Evolutionary conservation across 1,140 invertebrate species (phyloP), one percentile per base, ranked within the genome.

Genomic region (Lamellibrachia luymesi): DNA sequence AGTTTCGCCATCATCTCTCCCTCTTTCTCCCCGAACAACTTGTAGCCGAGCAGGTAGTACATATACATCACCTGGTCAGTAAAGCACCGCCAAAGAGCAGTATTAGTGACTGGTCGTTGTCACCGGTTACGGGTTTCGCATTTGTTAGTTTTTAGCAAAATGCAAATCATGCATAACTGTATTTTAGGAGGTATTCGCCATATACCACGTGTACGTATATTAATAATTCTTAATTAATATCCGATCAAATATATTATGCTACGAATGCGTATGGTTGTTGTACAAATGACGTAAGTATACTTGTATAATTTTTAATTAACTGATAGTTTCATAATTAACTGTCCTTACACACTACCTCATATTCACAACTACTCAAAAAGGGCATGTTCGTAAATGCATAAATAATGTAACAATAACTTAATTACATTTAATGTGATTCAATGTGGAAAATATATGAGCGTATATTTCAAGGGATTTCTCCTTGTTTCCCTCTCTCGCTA

Each of bases 51-150:
- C 38, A 99, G 96, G 95, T 99, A 99, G 97, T 99, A 99, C 98
- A 99, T 99, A 97, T 99, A 99, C 99, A 99, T 99, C 6, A 99
- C 98, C 97, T 98, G 94, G 13, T 22, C 64, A 80, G 2, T 22
- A 80, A 22, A 80, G 25, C 64, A 80, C 7, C 64, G 64, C 4
- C 64, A 10, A 80, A 10, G 64, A 4, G 64, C 17, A 38, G 38
- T 38, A 38, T 38, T 38, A 38, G 38, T 80, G 64, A 80, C 0
- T 80, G 64, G 13, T 80, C 64, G 64, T 17, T 80, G 13, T 80
- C 64, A 22, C 64, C 13, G 25, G 2, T 80, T 22, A 80, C 2
- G 7, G 25, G 13, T 2, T 80, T 80, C 13, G 64, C 17, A 80
- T 8, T 80, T 22, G 13, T 22, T 80, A 22, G 13, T 8, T 80